Evolutionary conservation across 2,888 invertebrate genomes (phyloP).

Genomic region (Acronicta leporina): DNA sequence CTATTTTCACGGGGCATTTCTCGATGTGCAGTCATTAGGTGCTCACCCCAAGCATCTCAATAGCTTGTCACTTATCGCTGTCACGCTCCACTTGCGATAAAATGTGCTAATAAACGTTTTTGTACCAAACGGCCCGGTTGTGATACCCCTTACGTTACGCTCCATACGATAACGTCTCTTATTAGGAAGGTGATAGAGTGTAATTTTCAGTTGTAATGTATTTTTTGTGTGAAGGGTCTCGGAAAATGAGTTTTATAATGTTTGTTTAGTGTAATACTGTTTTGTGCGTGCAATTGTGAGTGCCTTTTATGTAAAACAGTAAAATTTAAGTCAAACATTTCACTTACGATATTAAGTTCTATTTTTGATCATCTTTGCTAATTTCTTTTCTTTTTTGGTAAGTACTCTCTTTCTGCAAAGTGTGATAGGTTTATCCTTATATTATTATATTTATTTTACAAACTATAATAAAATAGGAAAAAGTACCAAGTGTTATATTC

Average conservation of each 20-base stretch:
- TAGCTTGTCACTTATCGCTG: slow-evolving; percentile 81
- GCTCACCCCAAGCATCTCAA: slow-evolving; percentile 70
- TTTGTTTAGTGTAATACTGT: slow-evolving; percentile 67
- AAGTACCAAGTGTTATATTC: too few species aligned
- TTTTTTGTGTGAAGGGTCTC: slow-evolving; percentile 53
- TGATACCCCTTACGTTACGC: slow-evolving; percentile 55
- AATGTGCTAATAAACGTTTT: slow-evolving; percentile 86
- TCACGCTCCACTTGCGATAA: slow-evolving; percentile 78
- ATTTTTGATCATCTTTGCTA: too few species aligned
- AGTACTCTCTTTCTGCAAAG: too few species aligned
- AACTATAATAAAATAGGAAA: too few species aligned
- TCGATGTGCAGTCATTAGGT: slow-evolving; percentile 47
- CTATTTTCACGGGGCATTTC: slow-evolving; percentile 34
- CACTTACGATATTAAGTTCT: slow-evolving; percentile 2
- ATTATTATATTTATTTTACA: too few species aligned
- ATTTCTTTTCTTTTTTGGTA: too few species aligned
- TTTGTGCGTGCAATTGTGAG: slow-evolving; percentile 55
- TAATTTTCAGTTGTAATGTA: slow-evolving; percentile 9
- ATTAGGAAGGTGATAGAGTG: background rate
- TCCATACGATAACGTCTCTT: slow-evolving; percentile 38
- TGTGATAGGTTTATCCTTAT: background rate
- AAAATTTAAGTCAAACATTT: too few species aligned
- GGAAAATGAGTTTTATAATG: slow-evolving; percentile 64
- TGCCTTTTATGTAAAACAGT: slow-evolving; percentile 43
- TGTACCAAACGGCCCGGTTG: slow-evolving; percentile 66